Evolutionary conservation across 2,113 vertebrate genomes (phyloP), one percentile per base, ranked within the genome.

Genomic region (Pollachius pollachius): DNA sequence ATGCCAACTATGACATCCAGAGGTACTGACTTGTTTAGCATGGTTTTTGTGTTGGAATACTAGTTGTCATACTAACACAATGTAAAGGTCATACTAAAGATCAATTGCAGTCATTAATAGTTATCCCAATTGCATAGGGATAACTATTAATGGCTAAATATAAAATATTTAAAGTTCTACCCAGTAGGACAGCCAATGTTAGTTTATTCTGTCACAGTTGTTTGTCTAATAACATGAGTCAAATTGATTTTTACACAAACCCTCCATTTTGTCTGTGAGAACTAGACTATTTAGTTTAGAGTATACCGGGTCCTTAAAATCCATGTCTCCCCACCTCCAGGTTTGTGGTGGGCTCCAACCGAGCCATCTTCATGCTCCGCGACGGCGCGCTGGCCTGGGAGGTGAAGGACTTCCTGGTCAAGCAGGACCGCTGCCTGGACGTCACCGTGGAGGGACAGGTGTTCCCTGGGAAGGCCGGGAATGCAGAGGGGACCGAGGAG

Each of bases 381-480:
- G 97, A 99, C 1, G 97, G 97, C 0, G 91, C 94, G 64, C 90
- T 94, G 0, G 97, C 97, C 17, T 99, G 97, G 97, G 97, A 99
- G 92, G 91, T 99, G 82, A 98, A 98, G 87, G 96, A 99, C 92
- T 99, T 96, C 62, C 84, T 99, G 52, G 69, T 95, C 59, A 77
- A 79, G 18, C 97, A 99, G 73, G 95, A 98, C 4, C 92, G 95
- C 77, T 99, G 97, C 67, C 82, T 84, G 0, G 97, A 98, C 1
- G 97, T 99, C 16, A 99, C 97, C 2, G 91, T 99, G 79, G 97
- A 99, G 88, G 97, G 97, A 15, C 97, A 99, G 83, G 95, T 97
- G 59, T 98, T 94, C 79, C 97, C 95, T 1, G 97, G 97, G 56
- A 96, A 93, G 80, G 94, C 94, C 13, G 86, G 82, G 15, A 84